A percentile compares a stretch with the other conserved stretches of the same genome.
Conservation (phyloP, 2,888 invertebrate species). For the Euzophera pinguis region DNA sequence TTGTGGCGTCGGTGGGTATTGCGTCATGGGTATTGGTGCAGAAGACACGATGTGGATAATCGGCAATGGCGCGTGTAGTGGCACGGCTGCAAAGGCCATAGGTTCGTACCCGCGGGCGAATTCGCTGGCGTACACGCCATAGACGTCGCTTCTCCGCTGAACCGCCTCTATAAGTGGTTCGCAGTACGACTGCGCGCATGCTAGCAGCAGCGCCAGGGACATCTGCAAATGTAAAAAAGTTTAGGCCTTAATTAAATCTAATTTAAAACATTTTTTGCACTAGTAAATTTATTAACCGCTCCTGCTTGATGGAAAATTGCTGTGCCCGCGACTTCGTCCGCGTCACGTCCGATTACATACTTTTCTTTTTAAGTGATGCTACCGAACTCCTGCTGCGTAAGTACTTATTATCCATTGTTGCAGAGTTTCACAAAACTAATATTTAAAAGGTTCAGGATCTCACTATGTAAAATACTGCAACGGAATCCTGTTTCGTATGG, state of each 20-base stretch:
- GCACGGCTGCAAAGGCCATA: constrained; percentile 53
- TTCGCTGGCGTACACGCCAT: constrained; percentile 38
- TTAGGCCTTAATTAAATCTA: background rate
- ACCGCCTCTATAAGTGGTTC: constrained; percentile 34
- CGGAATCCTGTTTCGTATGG: too few relatives aligned
- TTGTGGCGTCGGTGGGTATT: constrained; percentile 16
- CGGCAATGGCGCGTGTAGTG: constrained; percentile 55
- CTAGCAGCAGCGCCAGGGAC: constrained; percentile 36
- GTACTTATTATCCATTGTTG: too few relatives aligned
- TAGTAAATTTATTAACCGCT: too few relatives aligned
- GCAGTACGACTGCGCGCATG: constrained; percentile 28
- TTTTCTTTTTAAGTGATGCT: too few relatives aligned
- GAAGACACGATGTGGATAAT: constrained; percentile 48
- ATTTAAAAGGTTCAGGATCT: too few relatives aligned
- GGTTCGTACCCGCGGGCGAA: constrained; percentile 48
- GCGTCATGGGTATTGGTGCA: constrained; percentile 28
- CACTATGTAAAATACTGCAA: too few relatives aligned
- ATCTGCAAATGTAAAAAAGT: constrained; percentile 28
- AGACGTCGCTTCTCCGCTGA: constrained; percentile 36
- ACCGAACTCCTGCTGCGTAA: too few relatives aligned
- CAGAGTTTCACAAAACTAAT: too few relatives aligned
- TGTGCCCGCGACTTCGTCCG: too few relatives aligned
- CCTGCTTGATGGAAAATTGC: too few relatives aligned
- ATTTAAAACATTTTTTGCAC: background rate
- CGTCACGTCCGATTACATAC: too few relatives aligned